These are phyloP conservation scores for Pseudolaguvia tuberculata DNA, from an alignment of 2,113 vertebrate species.

Conservation along the genomic window DNA sequence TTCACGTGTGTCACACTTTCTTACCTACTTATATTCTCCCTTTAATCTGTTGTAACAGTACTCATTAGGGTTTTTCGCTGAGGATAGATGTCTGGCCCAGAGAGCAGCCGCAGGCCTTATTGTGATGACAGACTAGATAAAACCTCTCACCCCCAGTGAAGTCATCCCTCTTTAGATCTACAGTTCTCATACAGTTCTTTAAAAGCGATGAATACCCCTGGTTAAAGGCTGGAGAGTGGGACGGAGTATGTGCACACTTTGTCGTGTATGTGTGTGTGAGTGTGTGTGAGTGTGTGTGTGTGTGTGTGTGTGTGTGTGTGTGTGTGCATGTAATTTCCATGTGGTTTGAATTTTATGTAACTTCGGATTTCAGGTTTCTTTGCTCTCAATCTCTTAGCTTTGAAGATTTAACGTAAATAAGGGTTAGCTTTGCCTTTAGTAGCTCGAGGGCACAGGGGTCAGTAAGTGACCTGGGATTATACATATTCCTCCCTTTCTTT, in stretches of 20 bases:
- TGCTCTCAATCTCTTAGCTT: conserved; percentile 17
- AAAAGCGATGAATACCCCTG: conserved; percentile 18
- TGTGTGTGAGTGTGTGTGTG: too few relatives aligned
- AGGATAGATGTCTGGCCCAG: conserved; percentile 15
- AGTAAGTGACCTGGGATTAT: conserved; percentile 2
- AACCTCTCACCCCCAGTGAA: conserved; percentile 26
- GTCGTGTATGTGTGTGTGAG: too few relatives aligned
- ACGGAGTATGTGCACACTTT: too few relatives aligned
- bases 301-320: too few relatives aligned
- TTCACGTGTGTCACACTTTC: neutral
- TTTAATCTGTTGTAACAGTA: conserved; percentile 22
- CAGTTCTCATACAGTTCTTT: too few relatives aligned
- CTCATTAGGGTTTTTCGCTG: conserved; percentile 6
- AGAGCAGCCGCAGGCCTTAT: conserved; percentile 28
- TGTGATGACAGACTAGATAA: conserved; percentile 40
- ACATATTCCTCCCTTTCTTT: too few relatives aligned
- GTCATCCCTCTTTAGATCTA: conserved; percentile 45
- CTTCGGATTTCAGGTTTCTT: conserved; percentile 1
- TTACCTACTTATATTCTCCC: conserved; percentile 1
- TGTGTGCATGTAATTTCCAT: neutral
- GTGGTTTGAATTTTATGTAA: neutral
- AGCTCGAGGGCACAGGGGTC: conserved; percentile 10
- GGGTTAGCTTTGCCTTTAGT: conserved; percentile 11
- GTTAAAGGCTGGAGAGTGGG: conserved; percentile 26
- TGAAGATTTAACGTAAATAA: conserved; percentile 15